Base-by-base conservation (phyloP, 2,113 vertebrate genomes). In the Sinocyclocheilus grahami region DNA sequence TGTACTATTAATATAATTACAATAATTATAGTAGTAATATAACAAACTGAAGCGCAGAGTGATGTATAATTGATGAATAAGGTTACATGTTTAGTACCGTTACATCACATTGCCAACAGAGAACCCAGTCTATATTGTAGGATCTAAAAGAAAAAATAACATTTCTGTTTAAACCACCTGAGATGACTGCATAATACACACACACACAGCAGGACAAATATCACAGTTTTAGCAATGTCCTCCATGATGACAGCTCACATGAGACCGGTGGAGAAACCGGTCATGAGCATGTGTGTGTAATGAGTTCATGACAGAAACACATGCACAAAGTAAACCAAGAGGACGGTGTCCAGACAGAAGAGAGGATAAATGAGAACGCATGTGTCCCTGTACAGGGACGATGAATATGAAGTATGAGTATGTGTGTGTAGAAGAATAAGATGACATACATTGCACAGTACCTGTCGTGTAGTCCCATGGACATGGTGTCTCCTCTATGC, bases 401-500 rank as follows among this genome's bases (percentile, higher is more conserved):
- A 82, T 1, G 2, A 33, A 67, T 3, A 0, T 24, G 16, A 22
- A 22, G 14, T 27, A 80, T 7, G 0, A 39, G n/a, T 75, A 3
- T 24, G 37, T 14, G 18, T 62, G 18, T 65, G 67, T 75, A 87
- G 71, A 75, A 78, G 67, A 82, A 60, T 83, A 78, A 87, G 46
- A 74, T 11, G 55, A 91, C 89, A 87, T 87, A 90, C 87, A 91
- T 90, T 91, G 89, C 75, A 86, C 89, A 86, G 91, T 94, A 97
- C 96, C 96, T 95, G 92, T 97, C 96, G 89, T 92, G 95, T 51
- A 96, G 94, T 91, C 94, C 92, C 33, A 96, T 90, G 90, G 95
- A 94, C 94, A 96, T 93, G 33, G 95, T 91, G 90, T 97, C 96
- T 89, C 94, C 97, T 92, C 96, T 93, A 92, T 96, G 95, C 72